Percentiles rank a stretch among this genome's conserved stretches.
phyloP scores from a whole-genome alignment of 2,888 invertebrate genomes.

The Eupithecia tripunctaria region DNA sequence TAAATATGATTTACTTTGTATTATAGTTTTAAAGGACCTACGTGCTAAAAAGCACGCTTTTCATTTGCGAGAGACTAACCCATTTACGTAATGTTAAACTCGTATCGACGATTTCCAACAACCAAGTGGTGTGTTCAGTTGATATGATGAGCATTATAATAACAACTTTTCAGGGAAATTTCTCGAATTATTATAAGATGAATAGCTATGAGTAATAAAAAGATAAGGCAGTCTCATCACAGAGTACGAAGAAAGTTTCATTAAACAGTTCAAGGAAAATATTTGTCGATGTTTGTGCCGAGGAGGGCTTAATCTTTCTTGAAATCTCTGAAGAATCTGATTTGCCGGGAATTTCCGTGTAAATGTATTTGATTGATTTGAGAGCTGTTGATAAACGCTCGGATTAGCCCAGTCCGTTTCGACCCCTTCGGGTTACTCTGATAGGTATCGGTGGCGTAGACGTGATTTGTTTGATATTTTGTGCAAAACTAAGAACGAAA shows the following conservation, averaged over 20 bases:
- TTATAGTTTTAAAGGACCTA: neutral
- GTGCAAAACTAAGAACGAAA: neutral
- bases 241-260: slow-evolving; percentile 12
- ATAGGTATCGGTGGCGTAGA: neutral
- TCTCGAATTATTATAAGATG: neutral
- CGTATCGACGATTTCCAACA: neutral
- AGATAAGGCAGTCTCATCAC: slow-evolving; percentile 3
- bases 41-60: neutral
- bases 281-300: slow-evolving; percentile 24
- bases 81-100: neutral
- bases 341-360: neutral
- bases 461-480: neutral
- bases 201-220: neutral
- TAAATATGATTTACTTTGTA: neutral
- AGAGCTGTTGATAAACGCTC: neutral
- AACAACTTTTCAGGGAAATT: neutral
- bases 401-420: neutral
- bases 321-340: slow-evolving; percentile 18
- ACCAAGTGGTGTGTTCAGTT: neutral
- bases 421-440: neutral
- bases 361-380: neutral
- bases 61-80: neutral
- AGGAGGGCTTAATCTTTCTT: slow-evolving; percentile 23
- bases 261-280: slow-evolving; percentile 8
- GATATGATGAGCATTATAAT: neutral